A percentile compares a stretch with the other conserved stretches of the same genome.
Conservation (phyloP, 2,113 vertebrate species). For the Mungos mungo region DNA sequence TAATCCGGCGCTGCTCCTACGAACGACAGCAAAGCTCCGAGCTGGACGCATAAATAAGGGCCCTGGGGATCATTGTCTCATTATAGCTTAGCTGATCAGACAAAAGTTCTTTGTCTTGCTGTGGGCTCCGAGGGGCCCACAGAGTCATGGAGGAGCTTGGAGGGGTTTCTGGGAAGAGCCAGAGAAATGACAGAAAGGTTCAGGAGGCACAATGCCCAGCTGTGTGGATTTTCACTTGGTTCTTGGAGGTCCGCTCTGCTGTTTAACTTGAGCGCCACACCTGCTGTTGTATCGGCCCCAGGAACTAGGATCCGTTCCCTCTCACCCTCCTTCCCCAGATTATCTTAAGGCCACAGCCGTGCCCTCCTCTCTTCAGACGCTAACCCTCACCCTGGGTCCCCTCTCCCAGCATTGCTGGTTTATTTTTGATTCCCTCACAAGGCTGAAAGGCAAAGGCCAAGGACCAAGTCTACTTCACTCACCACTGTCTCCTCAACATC, state of each 20-base stretch:
- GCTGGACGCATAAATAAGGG: background rate
- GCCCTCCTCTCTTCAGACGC: background rate
- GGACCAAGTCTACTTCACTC: too few species aligned
- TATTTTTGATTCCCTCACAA: background rate
- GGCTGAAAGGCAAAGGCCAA: background rate
- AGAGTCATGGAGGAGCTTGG: background rate
- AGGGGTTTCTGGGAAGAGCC: conserved; percentile 2
- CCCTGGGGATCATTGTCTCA: background rate
- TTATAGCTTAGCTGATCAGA: conserved; percentile 23
- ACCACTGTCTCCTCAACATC: background rate
- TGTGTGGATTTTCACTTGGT: background rate
- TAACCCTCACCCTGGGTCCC: background rate
- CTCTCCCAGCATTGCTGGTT: background rate
- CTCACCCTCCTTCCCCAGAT: background rate
- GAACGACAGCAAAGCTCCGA: background rate
- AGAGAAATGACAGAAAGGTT: background rate
- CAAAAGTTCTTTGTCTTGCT: conserved; percentile 53
- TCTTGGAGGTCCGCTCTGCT: accelerated
- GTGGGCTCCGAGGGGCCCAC: background rate
- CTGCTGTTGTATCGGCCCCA: background rate
- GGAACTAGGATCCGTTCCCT: background rate
- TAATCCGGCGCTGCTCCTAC: background rate
- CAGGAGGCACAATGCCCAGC: too few species aligned
- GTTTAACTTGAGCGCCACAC: too few species aligned
- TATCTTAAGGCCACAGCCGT: background rate